Evolutionary conservation across 1,140 invertebrate genomes (phyloP), one percentile per base, ranked within the genome.

Genomic region (Caenorhabditis briggsae): DNA sequence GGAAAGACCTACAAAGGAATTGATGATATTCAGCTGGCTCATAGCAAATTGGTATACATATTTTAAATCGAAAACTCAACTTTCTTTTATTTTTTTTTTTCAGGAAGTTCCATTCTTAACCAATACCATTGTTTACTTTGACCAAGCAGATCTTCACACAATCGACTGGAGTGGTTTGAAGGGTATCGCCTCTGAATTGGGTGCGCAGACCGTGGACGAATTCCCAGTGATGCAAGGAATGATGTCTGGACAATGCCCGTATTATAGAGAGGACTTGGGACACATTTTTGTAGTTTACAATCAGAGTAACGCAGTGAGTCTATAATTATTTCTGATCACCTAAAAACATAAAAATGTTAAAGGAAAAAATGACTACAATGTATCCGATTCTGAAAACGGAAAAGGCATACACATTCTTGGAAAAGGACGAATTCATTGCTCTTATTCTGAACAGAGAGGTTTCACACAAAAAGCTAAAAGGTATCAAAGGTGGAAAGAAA

Each of bases 351-450:
- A n/a, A n/a, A n/a, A n/a, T n/a, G n/a, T n/a, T n/a, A 9, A 20
- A 61, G 59, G 59, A 61, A 12, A 61, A 61, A 25, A 7, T 61
- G 59, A 61, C 59, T 9, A 23, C 59, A 25, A 23, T 61, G 8
- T 61, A 61, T 25, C 59, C 59, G n/a, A 61, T 61, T 61, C 59
- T 61, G 20, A 61, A 61, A 33, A 61, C 59, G 12, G 59, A 61
- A 12, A 61, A 61, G 12, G 18, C 59, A 2, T 61, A 61, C 9
- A 25, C 20, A 25, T 61, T 61, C 59, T 61, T 61, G 59, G 59
- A 61, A 25, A 61, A 25, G 1, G 23, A 61, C 23, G 59, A 61
- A 61, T 61, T 61, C 23, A 61, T 61, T 61, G 59, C 18, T 12
- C 20, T 61, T 9, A 7, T 61, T 20, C 59, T 61, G 2, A 25